phyloP scores from a whole-genome alignment of 2,888 invertebrate genomes.

The Adineta ricciae region DNA sequence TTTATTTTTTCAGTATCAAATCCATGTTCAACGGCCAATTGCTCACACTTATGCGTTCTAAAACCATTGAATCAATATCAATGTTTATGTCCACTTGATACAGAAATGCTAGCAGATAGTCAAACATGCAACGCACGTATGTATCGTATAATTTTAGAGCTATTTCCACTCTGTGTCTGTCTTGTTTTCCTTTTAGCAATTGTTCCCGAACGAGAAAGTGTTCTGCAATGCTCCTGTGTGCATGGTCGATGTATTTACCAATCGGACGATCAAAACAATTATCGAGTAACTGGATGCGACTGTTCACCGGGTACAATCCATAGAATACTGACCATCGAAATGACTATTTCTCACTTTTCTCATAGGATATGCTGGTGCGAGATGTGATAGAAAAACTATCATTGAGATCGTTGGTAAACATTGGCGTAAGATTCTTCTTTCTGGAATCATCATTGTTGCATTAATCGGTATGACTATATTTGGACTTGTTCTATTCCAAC shows the following conservation, averaged over 20 bases:
- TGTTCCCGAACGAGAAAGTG: not conserved
- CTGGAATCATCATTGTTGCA: not conserved
- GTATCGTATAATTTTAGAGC: not conserved
- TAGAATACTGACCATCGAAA: too few relatives aligned
- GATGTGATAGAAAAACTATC: not conserved
- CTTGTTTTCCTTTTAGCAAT: not conserved
- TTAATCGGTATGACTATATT: not conserved
- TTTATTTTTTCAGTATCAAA: slow-evolving; percentile 40
- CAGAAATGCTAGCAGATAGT: slow-evolving; percentile 12
- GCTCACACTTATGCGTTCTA: slow-evolving; percentile 81
- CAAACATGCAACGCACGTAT: slow-evolving; percentile 29
- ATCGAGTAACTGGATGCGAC: not conserved
- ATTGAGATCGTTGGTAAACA: not conserved
- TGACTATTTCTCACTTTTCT: not conserved
- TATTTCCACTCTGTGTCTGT: not conserved
- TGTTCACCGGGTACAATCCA: not conserved
- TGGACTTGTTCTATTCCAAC: not conserved
- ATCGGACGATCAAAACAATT: not conserved
- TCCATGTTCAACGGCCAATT: slow-evolving; percentile 68
- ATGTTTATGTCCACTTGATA: slow-evolving; percentile 23
- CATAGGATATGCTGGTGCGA: not conserved
- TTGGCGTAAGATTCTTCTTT: not conserved
- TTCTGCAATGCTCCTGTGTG: not conserved
- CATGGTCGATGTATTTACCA: not conserved
- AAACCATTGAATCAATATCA: slow-evolving; percentile 56